phyloP scores from a whole-genome alignment of 2,113 vertebrate species.

The Eclectus roratus region DNA sequence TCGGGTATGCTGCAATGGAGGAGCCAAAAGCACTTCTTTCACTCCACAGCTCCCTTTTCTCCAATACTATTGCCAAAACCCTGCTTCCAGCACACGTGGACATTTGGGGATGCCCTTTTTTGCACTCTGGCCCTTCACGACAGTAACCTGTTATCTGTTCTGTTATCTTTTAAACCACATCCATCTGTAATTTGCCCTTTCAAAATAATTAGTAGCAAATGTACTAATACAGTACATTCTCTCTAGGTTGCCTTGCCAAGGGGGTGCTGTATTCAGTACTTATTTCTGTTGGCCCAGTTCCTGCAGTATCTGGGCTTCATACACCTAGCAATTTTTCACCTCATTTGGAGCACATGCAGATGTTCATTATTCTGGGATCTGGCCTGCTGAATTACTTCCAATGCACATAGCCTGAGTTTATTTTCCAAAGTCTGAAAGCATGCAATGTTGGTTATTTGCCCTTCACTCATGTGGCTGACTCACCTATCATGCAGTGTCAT shows the following conservation, averaged over 20 bases:
- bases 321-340: background rate
- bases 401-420: background rate
- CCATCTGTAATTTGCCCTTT: background rate
- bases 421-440: background rate
- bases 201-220: background rate
- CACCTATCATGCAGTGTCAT: background rate
- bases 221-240: background rate
- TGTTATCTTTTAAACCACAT: background rate
- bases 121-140: background rate
- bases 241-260: background rate
- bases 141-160: background rate
- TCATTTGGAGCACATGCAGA: background rate
- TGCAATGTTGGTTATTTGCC: background rate
- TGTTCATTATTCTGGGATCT: background rate
- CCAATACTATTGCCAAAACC: background rate
- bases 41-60: too few species aligned
- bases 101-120: background rate
- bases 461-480: background rate
- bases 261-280: background rate
- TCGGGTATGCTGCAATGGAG: background rate
- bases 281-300: background rate
- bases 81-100: accelerated
- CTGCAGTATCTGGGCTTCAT: background rate
- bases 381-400: background rate
- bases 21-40: background rate